Evolutionary conservation across 2,888 invertebrate genomes (phyloP).

Genomic region (Epiblema foenella): DNA sequence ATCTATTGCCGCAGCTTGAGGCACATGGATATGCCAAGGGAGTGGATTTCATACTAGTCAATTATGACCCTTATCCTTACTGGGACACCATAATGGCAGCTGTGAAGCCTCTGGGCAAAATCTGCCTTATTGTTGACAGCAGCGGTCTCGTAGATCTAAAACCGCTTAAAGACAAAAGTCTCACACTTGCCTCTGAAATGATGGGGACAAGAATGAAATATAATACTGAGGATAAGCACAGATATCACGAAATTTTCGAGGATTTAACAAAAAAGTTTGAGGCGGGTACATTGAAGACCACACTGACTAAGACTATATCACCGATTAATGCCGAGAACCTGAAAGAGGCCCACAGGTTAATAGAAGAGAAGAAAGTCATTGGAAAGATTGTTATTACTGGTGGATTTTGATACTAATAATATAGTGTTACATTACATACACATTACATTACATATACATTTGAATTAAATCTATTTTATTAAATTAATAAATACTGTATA

Average conservation of each 20-base stretch:
- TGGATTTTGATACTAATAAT: conserved; percentile 67
- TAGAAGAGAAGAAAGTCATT: conserved; percentile 68
- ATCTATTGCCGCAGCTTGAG: conserved; percentile 67
- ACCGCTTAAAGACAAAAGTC: conserved; percentile 71
- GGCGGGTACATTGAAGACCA: conserved; percentile 63
- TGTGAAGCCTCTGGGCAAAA: conserved; percentile 74
- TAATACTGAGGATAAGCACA: conserved; percentile 68
- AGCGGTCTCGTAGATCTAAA: conserved; percentile 66
- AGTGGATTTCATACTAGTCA: conserved; percentile 73
- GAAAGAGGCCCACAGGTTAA: conserved; percentile 68
- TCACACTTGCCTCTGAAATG: conserved; percentile 71
- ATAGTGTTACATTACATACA: too few relatives aligned
- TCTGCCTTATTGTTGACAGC: conserved; percentile 74
- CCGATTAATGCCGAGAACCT: conserved; percentile 76
- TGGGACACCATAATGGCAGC: conserved; percentile 71
- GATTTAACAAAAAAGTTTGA: conserved; percentile 68
- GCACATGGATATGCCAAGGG: conserved; percentile 64
- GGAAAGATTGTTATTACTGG: conserved; percentile 70
- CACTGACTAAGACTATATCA: conserved; percentile 66
- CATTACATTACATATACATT: too few relatives aligned
- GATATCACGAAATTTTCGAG: conserved; percentile 66
- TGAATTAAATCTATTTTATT: too few relatives aligned
- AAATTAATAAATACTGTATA: too few relatives aligned
- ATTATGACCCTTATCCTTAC: conserved; percentile 75
- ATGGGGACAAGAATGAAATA: conserved; percentile 73